Percentiles rank a stretch among this genome's conserved stretches.
phyloP scores from a whole-genome alignment of 2,113 vertebrate species.

The Nipponia nippon region DNA sequence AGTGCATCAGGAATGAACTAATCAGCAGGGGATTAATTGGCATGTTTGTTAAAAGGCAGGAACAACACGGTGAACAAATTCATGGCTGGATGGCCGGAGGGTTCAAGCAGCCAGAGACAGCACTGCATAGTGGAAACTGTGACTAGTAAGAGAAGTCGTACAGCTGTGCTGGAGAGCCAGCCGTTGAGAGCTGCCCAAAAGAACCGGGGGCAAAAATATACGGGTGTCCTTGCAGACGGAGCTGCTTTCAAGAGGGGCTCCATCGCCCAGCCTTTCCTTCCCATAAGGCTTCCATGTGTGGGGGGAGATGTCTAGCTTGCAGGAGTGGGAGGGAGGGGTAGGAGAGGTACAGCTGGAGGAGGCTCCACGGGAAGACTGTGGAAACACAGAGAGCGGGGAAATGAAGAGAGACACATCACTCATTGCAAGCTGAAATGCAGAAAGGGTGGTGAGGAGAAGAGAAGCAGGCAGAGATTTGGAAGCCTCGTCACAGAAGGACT shows the following conservation, averaged over 20 bases:
- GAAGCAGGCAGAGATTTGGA: constrained; percentile 18
- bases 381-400: constrained; percentile 18
- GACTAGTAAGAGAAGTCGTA: not conserved
- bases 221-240: not conserved
- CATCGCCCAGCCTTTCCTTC: not conserved
- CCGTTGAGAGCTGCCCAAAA: not conserved
- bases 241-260: not conserved
- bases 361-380: constrained; percentile 21
- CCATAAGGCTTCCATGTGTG: constrained; percentile 50
- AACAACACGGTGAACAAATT: constrained; percentile 25
- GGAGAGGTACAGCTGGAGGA: constrained; percentile 55
- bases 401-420: constrained; percentile 56
- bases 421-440: constrained; percentile 31
- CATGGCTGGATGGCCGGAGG: constrained; percentile 14
- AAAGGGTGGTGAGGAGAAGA: constrained; percentile 13
- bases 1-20: constrained; percentile 43
- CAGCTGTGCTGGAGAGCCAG: not conserved
- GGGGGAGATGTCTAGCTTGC: not conserved
- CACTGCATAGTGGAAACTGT: constrained; percentile 46
- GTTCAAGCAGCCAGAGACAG: constrained; percentile 32
- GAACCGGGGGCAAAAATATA: not conserved
- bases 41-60: constrained; percentile 45
- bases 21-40: constrained; percentile 65
- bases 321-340: constrained; percentile 43
- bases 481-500: constrained; percentile 20